Evolutionary conservation across 2,113 vertebrate genomes (phyloP), one percentile per base, ranked within the genome.

Genomic region (Sinocyclocheilus anshuiensis): DNA sequence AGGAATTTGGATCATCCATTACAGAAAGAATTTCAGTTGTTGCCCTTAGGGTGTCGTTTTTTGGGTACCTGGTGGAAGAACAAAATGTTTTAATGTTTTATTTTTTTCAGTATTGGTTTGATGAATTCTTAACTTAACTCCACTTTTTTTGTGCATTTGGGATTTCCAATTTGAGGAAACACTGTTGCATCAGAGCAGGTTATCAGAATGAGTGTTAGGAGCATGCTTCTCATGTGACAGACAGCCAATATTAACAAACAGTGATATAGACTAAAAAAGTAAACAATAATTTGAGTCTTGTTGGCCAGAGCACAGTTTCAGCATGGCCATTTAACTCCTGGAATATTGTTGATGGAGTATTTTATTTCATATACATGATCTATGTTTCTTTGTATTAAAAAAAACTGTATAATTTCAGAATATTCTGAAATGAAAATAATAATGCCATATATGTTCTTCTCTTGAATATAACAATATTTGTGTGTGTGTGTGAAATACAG

Each of bases 151-250:
- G 45, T 48, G 45, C 16, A 7, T 15, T 69, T 45, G 61, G 80
- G 18, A n/a, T 53, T 71, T 71, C 80, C 80, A 53, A 6, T 33
- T 33, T 53, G 24, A 71, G 42, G 18, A 65, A 65, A 65, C 57
- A 42, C 78, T 29, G 7, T 81, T 81, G 79, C 39, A 13, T 65
- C n/a, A 81, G 36, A 65, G 36, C 11, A 81, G 59, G 24, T 63
- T 42, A 63, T 81, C 36, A 65, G 65, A 15, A 71, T 53, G 45
- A 86, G 65, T 67, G 48, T 69, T 69, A 8, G 15, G 42, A 63
- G 61, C 36, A 67, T 79, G 76, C 48, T 71, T 71, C 63, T 33
- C 80, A 82, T 67, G 76, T 85, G 84, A 45, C 57, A 20, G 57
- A 26, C 15, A 42, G 71, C 20, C 26, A 50, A 85, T 13, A 22